These are phyloP conservation scores for Parazoanthus darwini DNA, from an alignment of 92 coral and sea anemone genomes.

Conservation along the genomic window DNA sequence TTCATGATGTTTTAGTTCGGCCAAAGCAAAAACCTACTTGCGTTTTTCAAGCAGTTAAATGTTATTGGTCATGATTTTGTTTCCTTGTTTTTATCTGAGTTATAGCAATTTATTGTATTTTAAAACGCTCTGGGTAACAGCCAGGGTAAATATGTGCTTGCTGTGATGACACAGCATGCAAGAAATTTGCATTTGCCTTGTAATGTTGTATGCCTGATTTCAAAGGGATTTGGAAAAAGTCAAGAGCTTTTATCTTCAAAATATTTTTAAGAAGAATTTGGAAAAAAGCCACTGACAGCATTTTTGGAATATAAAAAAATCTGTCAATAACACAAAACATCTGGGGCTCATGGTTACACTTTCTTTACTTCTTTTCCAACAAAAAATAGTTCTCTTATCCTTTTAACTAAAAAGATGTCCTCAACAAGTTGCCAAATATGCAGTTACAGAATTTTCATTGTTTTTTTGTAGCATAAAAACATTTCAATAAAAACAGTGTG, in stretches of 20 bases:
- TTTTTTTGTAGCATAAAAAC: too few relatives aligned
- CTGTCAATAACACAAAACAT: neutral
- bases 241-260: neutral
- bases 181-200: neutral
- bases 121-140: neutral
- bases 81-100: neutral
- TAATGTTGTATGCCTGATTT: neutral
- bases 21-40: too few relatives aligned
- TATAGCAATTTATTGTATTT: neutral
- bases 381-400: neutral
- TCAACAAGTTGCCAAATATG: too few relatives aligned
- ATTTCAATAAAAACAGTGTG: too few relatives aligned
- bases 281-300: neutral
- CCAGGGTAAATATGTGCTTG: neutral
- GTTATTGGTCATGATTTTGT: neutral
- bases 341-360: neutral
- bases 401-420: neutral
- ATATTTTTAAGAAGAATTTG: neutral
- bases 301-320: too few relatives aligned
- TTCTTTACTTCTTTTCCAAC: too few relatives aligned
- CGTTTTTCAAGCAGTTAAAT: neutral
- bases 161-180: neutral
- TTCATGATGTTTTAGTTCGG: neutral
- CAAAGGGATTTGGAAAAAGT: neutral
- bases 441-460: too few relatives aligned